These are phyloP conservation scores for Mungos mungo DNA, from an alignment of 2,113 vertebrate genomes.

Conservation along the genomic window DNA sequence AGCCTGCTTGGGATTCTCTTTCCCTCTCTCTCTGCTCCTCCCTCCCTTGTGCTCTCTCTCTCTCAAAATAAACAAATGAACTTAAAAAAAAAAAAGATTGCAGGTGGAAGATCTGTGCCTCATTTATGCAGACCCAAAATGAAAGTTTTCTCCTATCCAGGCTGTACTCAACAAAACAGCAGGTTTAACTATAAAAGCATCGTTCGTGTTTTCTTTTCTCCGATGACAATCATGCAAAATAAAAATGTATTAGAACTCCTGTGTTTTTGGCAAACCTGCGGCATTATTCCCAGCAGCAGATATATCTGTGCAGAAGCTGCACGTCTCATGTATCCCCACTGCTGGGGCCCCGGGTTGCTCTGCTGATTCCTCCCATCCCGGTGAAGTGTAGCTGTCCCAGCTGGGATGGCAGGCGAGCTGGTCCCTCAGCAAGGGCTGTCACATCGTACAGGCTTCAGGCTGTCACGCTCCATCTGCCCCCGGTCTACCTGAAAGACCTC, in stretches of 20 bases:
- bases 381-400: background rate
- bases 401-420: background rate
- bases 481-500: background rate
- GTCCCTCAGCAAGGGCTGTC: background rate
- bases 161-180: too few species aligned
- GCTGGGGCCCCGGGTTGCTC: accelerated
- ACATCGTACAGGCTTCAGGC: too few species aligned
- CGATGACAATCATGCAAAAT: background rate
- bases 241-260: background rate
- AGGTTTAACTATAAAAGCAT: background rate
- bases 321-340: accelerated
- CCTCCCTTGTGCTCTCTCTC: too few species aligned
- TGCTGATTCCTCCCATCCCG: too few species aligned
- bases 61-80: too few species aligned
- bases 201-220: background rate
- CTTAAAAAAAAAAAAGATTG: background rate
- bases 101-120: background rate
- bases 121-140: accelerated
- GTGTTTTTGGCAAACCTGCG: background rate
- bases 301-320: accelerated
- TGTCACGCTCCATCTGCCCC: background rate
- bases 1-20: too few species aligned
- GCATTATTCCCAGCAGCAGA: background rate
- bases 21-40: too few species aligned
- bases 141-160: background rate